phyloP scores from a whole-genome alignment of 64 coral and sea anemone genomes.

The Hydrozoanthus tunicans region DNA sequence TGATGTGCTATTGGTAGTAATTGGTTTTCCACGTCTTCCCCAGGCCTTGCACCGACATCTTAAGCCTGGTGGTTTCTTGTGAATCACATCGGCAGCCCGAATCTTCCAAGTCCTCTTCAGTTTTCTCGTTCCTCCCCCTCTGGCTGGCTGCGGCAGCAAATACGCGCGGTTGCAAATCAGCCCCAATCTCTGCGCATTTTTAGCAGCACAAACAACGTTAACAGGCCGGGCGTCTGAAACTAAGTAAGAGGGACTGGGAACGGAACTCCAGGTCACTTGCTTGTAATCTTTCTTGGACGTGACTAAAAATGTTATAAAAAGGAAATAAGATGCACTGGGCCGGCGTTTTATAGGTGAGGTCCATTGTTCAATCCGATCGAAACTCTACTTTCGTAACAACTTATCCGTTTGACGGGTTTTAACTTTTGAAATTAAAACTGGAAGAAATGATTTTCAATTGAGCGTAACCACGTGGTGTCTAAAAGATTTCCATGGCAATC shows the following conservation, averaged over 20 bases:
- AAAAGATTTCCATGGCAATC: too few species aligned
- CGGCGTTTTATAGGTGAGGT: too few species aligned
- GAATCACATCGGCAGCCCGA: background rate
- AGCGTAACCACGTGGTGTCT: too few species aligned
- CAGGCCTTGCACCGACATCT: slow-evolving; percentile 15
- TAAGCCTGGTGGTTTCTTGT: background rate
- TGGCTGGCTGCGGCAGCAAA: background rate
- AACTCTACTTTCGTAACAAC: too few species aligned
- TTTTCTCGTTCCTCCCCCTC: background rate
- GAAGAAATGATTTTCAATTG: too few species aligned
- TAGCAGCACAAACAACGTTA: background rate
- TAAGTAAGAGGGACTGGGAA: background rate
- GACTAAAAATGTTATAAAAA: too few species aligned
- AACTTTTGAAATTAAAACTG: too few species aligned
- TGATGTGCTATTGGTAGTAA: background rate
- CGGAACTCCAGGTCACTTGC: background rate
- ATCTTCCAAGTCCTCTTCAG: slow-evolving; percentile 15
- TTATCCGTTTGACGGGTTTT: too few species aligned
- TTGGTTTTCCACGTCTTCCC: background rate
- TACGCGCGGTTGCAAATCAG: background rate
- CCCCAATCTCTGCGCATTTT: background rate
- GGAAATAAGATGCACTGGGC: too few species aligned
- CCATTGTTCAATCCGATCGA: too few species aligned
- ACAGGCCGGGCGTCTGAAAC: background rate
- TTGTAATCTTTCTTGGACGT: background rate